A percentile compares a stretch with the other conserved stretches of the same genome.
Evolutionary conservation across 1,140 invertebrate genomes (phyloP).

Genomic region (Bicyclus anynana): DNA sequence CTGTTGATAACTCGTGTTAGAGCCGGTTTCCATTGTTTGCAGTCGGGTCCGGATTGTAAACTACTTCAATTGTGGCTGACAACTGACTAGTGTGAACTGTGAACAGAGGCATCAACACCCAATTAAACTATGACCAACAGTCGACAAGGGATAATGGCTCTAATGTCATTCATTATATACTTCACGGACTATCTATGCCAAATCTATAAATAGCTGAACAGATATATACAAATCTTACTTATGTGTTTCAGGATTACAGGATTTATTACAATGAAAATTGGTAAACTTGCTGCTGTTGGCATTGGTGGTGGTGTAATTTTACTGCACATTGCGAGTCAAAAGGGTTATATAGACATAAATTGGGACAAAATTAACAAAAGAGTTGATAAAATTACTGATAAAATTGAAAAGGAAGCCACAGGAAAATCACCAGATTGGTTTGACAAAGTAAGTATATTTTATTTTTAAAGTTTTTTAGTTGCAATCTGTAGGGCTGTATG

Average conservation of each 20-base stretch:
- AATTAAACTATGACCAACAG: no score
- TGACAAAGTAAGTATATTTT: conserved; percentile 83
- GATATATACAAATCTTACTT: conserved; percentile 9
- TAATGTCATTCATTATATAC: no score
- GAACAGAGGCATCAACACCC: no score
- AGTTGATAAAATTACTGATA: conserved; percentile 88
- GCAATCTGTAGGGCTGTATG: no score
- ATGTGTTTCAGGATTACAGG: conserved; percentile 86
- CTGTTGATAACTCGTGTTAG: no score
- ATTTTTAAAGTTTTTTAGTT: neutral
- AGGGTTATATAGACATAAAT: conserved; percentile 95
- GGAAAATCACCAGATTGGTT: conserved; percentile 84
- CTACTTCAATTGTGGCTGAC: no score
- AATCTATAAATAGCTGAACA: neutral
- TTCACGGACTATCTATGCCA: no score
- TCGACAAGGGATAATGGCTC: no score
- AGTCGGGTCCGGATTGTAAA: no score
- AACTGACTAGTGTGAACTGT: no score
- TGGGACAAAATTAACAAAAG: conserved; percentile 92
- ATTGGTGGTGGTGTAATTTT: conserved; percentile 93
- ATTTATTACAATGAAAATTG: conserved; percentile 93
- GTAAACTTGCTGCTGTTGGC: conserved; percentile 92
- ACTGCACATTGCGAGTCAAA: conserved; percentile 92
- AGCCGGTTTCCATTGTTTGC: no score
- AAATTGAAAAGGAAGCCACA: conserved; percentile 87